Percentiles rank a stretch among this genome's conserved stretches.
Evolutionary conservation across 2,113 vertebrate genomes (phyloP).

Genomic region (Bagarius yarrelli): DNA sequence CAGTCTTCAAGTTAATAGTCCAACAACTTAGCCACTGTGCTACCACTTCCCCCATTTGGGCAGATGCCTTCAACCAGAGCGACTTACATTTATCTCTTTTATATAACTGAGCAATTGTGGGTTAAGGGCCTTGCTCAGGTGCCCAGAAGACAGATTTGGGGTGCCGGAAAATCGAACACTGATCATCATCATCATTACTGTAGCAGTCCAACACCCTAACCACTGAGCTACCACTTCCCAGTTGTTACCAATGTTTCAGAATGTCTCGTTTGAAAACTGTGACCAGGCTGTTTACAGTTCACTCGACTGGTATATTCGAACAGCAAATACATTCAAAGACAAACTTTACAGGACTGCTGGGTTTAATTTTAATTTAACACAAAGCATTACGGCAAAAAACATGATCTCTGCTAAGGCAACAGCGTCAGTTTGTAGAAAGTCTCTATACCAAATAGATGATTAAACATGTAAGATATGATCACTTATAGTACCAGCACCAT

Average conservation of each 20-base stretch:
- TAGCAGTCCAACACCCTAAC: too few relatives aligned
- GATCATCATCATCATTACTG: too few relatives aligned
- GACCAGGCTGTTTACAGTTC: not conserved
- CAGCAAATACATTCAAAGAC: not conserved
- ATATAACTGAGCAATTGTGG: not conserved
- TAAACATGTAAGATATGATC: not conserved
- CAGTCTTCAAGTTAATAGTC: too few relatives aligned
- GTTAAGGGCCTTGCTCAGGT: too few relatives aligned
- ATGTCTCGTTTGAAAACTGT: not conserved
- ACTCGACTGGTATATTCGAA: not conserved
- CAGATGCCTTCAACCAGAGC: too few relatives aligned
- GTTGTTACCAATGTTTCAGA: too few relatives aligned
- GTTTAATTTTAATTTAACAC: not conserved
- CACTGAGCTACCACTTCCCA: too few relatives aligned
- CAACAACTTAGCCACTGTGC: too few relatives aligned
- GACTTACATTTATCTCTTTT: not conserved
- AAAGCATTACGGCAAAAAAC: not conserved
- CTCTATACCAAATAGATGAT: not conserved
- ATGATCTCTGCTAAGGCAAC: too few relatives aligned
- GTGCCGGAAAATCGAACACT: too few relatives aligned
- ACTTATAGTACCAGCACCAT: not conserved
- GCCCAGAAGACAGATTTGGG: too few relatives aligned
- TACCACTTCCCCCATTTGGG: too few relatives aligned
- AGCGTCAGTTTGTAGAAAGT: not conserved
- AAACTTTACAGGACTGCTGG: not conserved